Conservation (phyloP, 2,888 invertebrate genomes). For the Drosophila quasianomalipes region DNA sequence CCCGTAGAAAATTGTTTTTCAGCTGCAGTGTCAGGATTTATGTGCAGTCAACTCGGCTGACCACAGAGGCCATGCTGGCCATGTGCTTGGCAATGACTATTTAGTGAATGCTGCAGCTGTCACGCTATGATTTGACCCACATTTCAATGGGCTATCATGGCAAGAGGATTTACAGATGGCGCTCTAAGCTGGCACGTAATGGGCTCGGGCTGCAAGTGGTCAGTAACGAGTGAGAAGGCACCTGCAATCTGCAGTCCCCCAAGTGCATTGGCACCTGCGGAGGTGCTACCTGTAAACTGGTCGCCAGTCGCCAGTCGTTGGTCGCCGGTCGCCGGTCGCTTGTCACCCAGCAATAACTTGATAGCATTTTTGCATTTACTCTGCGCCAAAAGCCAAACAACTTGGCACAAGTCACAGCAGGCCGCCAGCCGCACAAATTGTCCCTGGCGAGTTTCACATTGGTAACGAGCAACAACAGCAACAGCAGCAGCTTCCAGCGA, state of each 20-base stretch:
- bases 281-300: constrained; percentile 44
- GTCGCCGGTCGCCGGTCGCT: constrained; percentile 38
- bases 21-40: constrained; percentile 78
- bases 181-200: constrained; percentile 74
- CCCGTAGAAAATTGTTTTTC: constrained; percentile 80
- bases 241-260: constrained; percentile 31
- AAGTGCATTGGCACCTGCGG: constrained; percentile 55
- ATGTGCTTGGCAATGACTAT: constrained; percentile 59
- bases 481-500: constrained; percentile 40
- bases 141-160: constrained; percentile 51
- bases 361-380: constrained; percentile 44
- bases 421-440: constrained; percentile 71
- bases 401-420: constrained; percentile 78
- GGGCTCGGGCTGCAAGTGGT: constrained; percentile 48
- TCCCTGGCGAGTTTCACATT: constrained; percentile 31
- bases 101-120: constrained; percentile 68
- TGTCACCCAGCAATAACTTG: constrained; percentile 69
- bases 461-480: constrained; percentile 22
- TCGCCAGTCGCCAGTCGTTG: constrained; percentile 48
- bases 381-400: constrained; percentile 66
- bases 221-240: constrained; percentile 19
- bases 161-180: constrained; percentile 41
- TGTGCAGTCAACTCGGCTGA: constrained; percentile 44
- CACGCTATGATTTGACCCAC: constrained; percentile 72
- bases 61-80: constrained; percentile 4